Conservation (phyloP, 2,888 invertebrate species). For the Pharmacophagus antenor region DNA sequence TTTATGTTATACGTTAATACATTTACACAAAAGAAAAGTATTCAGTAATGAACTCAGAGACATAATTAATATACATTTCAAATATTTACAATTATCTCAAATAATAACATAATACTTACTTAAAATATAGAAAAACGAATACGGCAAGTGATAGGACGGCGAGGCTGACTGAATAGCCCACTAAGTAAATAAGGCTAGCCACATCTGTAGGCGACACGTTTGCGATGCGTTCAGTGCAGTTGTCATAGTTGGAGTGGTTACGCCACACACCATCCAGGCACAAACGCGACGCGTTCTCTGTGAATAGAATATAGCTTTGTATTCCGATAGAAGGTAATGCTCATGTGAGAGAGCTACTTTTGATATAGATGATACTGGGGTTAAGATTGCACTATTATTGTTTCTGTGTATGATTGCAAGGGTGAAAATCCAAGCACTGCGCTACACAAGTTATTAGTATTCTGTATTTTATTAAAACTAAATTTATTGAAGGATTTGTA, state of each 20-base stretch:
- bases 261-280: slow-evolving; percentile 94
- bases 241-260: slow-evolving; percentile 87
- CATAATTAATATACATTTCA: no score
- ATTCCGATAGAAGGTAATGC: background rate
- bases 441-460: background rate
- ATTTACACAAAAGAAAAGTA: no score
- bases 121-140: slow-evolving; percentile 93
- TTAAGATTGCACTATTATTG: no score
- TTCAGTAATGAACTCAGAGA: no score
- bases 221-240: slow-evolving; percentile 83
- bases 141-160: slow-evolving; percentile 90
- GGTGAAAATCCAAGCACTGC: background rate
- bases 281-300: slow-evolving; percentile 92
- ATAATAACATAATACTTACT: slow-evolving; percentile 90
- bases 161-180: slow-evolving; percentile 91
- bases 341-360: no score
- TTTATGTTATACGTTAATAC: no score
- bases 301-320: slow-evolving; percentile 8
- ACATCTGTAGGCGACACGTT: slow-evolving; percentile 83
- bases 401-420: background rate
- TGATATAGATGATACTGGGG: no score
- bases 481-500: background rate
- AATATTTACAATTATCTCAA: no score
- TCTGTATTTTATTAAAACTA: background rate
- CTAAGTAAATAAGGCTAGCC: slow-evolving; percentile 89